A percentile compares a stretch with the other conserved stretches of the same genome.
Evolutionary conservation across 2,113 vertebrate genomes (phyloP).

Genomic region (Gobius niger): DNA sequence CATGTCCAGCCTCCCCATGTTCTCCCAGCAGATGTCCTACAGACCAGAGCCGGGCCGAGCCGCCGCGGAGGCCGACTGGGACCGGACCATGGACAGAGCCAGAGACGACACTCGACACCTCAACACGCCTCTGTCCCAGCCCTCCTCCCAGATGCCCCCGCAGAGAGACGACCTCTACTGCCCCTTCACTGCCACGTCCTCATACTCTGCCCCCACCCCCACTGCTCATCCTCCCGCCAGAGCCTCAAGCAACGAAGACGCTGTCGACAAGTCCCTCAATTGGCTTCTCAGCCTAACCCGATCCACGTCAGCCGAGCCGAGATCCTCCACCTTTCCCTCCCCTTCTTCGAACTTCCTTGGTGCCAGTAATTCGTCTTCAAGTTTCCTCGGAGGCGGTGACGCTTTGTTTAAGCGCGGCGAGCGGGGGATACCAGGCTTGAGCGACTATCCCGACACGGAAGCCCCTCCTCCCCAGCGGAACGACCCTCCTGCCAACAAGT

Average conservation of each 20-base stretch:
- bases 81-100: slow-evolving; percentile 64
- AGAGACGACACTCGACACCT: slow-evolving; percentile 77
- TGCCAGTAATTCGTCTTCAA: background rate
- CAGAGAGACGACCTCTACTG: slow-evolving; percentile 46
- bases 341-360: background rate
- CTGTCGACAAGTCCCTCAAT: slow-evolving; percentile 37
- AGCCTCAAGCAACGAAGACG: slow-evolving; percentile 16
- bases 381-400: slow-evolving; percentile 9
- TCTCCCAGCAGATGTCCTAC: slow-evolving; percentile 63
- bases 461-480: background rate
- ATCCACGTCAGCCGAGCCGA: slow-evolving; percentile 3
- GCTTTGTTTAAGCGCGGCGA: background rate
- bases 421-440: slow-evolving; percentile 50
- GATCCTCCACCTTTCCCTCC: background rate
- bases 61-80: slow-evolving; percentile 36
- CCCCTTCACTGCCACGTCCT: slow-evolving; percentile 17
- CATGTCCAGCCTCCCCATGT: slow-evolving; percentile 15
- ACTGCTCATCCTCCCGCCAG: slow-evolving; percentile 11
- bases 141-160: slow-evolving; percentile 54
- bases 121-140: slow-evolving; percentile 73
- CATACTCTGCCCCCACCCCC: background rate
- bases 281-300: slow-evolving; percentile 50
- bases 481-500: slow-evolving; percentile 69
- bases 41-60: slow-evolving; percentile 58
- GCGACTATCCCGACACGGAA: slow-evolving; percentile 3